Conservation (phyloP, 37 sponge, comb jelly and placozoan genomes). For the Bolinopsis microptera region DNA sequence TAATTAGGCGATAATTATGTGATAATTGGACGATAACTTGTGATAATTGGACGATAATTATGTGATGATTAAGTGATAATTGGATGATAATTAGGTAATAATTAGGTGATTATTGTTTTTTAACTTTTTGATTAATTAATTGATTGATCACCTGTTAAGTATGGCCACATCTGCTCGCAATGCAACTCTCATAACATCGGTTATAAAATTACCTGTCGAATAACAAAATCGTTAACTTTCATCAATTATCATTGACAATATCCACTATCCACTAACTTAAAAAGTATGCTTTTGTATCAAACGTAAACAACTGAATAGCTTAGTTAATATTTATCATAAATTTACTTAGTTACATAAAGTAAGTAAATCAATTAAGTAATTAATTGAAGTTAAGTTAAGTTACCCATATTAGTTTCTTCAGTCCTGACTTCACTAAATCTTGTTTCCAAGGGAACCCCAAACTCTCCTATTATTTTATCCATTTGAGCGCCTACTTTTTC, state of each 20-base stretch:
- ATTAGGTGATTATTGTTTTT: no score
- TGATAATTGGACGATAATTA: not conserved
- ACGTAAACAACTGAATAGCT: no score
- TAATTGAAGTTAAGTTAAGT: no score
- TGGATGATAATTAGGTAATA: not conserved
- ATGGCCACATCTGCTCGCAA: conserved; percentile 76
- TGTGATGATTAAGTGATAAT: not conserved
- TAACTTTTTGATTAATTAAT: no score
- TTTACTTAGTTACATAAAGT: no score
- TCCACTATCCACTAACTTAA: no score
- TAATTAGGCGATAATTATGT: not conserved
- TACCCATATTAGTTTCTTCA: conserved; percentile 73
- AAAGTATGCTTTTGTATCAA: no score
- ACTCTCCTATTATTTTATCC: conserved; percentile 69
- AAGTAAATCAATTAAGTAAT: no score
- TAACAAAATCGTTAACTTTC: no score
- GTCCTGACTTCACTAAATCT: conserved; percentile 74
- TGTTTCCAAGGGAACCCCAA: conserved; percentile 73
- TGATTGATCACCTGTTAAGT: conserved; percentile 71
- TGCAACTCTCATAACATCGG: conserved; percentile 76
- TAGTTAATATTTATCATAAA: no score
- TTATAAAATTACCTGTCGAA: conserved; percentile 72
- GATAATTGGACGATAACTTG: not conserved
- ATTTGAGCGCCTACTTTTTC: conserved; percentile 66
- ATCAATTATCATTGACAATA: no score